Evolutionary conservation across 92 coral and sea anemone species (phyloP).

Genomic region (Montipora capitata): DNA sequence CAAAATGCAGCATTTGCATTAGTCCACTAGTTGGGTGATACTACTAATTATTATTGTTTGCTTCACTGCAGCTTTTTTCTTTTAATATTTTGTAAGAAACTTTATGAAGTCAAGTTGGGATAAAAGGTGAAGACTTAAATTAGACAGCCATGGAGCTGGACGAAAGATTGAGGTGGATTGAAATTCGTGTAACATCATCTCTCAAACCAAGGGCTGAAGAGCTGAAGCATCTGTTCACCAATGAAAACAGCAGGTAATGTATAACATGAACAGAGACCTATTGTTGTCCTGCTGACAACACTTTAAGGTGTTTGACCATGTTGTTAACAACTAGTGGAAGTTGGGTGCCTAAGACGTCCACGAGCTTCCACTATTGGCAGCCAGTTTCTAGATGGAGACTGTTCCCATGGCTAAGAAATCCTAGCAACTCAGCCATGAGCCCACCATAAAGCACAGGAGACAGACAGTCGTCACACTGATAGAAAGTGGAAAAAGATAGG

Average conservation of each 20-base stretch:
- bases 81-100: background rate
- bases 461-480: too few relatives aligned
- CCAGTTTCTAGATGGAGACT: too few relatives aligned
- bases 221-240: conserved; percentile 93
- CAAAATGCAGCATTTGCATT: too few relatives aligned
- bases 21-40: too few relatives aligned
- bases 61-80: background rate
- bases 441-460: too few relatives aligned
- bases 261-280: background rate
- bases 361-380: background rate
- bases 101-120: conserved; percentile 1
- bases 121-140: background rate
- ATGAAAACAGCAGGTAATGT: conserved; percentile 92
- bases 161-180: conserved; percentile 97
- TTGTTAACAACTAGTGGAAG: too few relatives aligned
- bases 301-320: too few relatives aligned
- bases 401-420: too few relatives aligned
- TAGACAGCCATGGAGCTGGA: conserved; percentile 89
- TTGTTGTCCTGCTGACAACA: background rate
- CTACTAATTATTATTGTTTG: background rate
- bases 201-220: conserved; percentile 99
- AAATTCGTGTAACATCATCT: conserved; percentile 96
- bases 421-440: too few relatives aligned
- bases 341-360: too few relatives aligned
- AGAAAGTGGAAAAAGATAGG: too few relatives aligned